phyloP scores from a whole-genome alignment of 2,888 invertebrate species.

The Nyleta sp. region DNA sequence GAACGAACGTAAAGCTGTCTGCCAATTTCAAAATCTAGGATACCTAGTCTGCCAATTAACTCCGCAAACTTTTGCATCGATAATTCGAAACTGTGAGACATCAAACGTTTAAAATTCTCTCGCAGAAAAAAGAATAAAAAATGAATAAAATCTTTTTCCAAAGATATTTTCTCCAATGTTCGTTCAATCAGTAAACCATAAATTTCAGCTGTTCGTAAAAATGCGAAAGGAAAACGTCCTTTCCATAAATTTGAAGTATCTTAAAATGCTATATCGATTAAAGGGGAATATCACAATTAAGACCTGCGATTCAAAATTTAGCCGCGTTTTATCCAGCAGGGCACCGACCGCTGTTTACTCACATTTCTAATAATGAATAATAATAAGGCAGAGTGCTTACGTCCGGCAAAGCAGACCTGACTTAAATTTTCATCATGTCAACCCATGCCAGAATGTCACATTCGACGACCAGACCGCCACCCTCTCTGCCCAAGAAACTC shows the following conservation, averaged over 20 bases:
- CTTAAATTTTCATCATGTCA: conserved; percentile 74
- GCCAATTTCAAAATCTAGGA: conserved; percentile 48
- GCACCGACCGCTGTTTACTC: conserved; percentile 30
- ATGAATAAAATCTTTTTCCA: too few species aligned
- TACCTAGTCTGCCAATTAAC: conserved; percentile 31
- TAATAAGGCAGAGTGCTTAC: conserved; percentile 59
- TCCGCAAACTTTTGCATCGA: not conserved
- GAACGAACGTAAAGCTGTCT: conserved; percentile 61
- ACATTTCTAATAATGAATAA: conserved; percentile 70
- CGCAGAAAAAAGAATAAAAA: too few species aligned
- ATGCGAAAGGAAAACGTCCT: too few species aligned
- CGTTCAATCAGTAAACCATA: too few species aligned
- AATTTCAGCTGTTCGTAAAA: too few species aligned
- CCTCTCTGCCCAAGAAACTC: conserved; percentile 17
- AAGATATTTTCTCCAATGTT: too few species aligned
- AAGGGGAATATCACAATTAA: conserved; percentile 21
- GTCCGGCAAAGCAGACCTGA: conserved; percentile 68
- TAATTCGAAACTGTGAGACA: not conserved
- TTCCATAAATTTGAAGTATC: too few species aligned
- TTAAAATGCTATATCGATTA: conserved; percentile 20
- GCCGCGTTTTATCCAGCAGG: conserved; percentile 34
- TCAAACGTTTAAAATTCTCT: too few species aligned
- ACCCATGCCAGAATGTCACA: conserved; percentile 66
- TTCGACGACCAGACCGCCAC: conserved; percentile 33
- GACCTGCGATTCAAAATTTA: conserved; percentile 38